Conservation (phyloP, 1,140 invertebrate species). For the Drosophila navojoa region DNA sequence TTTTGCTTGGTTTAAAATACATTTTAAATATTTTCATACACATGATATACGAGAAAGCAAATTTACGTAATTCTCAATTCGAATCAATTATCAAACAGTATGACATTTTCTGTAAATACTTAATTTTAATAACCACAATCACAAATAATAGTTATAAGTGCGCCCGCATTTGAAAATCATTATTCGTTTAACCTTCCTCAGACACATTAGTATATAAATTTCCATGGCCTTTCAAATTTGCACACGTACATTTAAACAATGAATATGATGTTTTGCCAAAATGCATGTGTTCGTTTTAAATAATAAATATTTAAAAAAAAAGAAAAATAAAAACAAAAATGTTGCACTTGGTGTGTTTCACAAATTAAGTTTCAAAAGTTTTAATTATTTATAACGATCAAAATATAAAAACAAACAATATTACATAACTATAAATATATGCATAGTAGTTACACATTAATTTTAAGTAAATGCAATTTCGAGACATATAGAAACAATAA, state of each 20-base stretch:
- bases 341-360: constrained; percentile 62
- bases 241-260: constrained; percentile 25
- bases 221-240: constrained; percentile 16
- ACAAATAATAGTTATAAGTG: constrained; percentile 76
- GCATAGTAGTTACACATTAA: constrained; percentile 77
- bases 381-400: constrained; percentile 68
- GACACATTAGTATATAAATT: constrained; percentile 53
- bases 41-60: constrained; percentile 4
- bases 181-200: constrained; percentile 32
- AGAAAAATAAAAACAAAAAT: constrained; percentile 29
- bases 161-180: constrained; percentile 45
- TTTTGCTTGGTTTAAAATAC: constrained; percentile 39
- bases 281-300: constrained; percentile 75
- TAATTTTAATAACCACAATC: constrained; percentile 64
- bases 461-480: constrained; percentile 79
- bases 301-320: constrained; percentile 41
- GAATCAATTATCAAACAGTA: constrained; percentile 38
- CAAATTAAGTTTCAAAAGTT: constrained; percentile 71
- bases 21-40: constrained; percentile 33
- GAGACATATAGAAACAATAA: constrained; percentile 81
- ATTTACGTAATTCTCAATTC: constrained; percentile 16
- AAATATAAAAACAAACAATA: constrained; percentile 45
- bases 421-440: constrained; percentile 63
- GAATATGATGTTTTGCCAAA: constrained; percentile 66
- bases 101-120: constrained; percentile 72